Evolutionary conservation across 2,888 invertebrate genomes (phyloP).

Genomic region (Hemithea aestivaria): DNA sequence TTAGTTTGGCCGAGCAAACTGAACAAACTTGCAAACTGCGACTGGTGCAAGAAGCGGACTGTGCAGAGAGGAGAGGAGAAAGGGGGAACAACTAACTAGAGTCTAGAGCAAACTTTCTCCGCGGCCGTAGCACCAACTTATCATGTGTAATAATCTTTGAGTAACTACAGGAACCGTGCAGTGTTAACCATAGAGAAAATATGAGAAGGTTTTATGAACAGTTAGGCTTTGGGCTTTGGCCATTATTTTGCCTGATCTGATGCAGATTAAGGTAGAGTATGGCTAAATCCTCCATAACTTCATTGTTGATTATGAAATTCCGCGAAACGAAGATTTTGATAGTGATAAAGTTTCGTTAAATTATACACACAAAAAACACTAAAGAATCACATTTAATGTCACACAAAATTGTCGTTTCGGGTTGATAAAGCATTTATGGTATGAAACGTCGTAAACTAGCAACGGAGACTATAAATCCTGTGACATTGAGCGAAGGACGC

Average conservation of each 20-base stretch:
- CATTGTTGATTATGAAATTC: too few relatives aligned
- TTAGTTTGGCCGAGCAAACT: constrained; percentile 36
- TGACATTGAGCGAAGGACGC: constrained; percentile 23
- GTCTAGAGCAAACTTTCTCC: constrained; percentile 51
- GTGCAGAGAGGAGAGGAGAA: constrained; percentile 20
- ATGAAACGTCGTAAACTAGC: constrained; percentile 13
- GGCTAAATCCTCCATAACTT: too few relatives aligned
- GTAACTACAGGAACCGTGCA: constrained; percentile 31
- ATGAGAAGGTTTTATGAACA: too few relatives aligned
- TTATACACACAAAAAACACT: too few relatives aligned
- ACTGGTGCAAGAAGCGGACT: constrained; percentile 33
- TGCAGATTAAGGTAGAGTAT: too few relatives aligned
- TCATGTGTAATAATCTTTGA: constrained; percentile 57
- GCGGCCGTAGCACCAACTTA: constrained; percentile 52
- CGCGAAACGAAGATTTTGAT: too few relatives aligned
- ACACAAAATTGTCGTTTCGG: constrained; percentile 15
- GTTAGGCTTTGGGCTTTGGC: too few relatives aligned
- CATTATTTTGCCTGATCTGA: too few relatives aligned
- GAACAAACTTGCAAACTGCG: constrained; percentile 51
- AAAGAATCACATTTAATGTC: too few relatives aligned
- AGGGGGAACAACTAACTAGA: constrained; percentile 19
- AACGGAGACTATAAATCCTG: constrained; percentile 23
- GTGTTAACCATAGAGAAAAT: constrained; percentile 1
- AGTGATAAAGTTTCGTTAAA: too few relatives aligned
- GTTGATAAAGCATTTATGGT: constrained; percentile 12